Evolutionary conservation across 2,113 vertebrate genomes (phyloP), one percentile per base, ranked within the genome.

Genomic region (Stigmatopora nigra): DNA sequence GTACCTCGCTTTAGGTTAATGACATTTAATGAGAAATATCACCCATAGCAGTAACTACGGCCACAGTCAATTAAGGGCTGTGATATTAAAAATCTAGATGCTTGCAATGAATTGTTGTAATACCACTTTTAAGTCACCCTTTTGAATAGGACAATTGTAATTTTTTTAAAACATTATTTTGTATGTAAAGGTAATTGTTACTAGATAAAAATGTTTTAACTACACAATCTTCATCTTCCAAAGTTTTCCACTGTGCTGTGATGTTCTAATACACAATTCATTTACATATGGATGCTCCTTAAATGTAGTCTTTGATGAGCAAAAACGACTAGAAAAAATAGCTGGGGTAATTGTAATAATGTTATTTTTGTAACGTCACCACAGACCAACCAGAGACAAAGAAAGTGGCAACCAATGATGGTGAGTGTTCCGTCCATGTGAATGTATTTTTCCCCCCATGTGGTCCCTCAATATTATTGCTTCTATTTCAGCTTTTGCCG

Each of bases 321-420:
- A 41, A 41, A 41, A 41, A 31, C 25, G 25, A 31, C 25, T 2
- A 41, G 9, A 41, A 4, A 41, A 7, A 41, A 7, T 41, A 41
- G 38, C 15, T 36, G 16, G 8, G 8, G 58, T 44, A 51, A 31
- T 56, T 36, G 36, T 71, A 41, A 64, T 82, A 57, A 81, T 53
- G 3, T 36, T 47, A 64, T 63, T 44, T 73, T 19, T 81, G 56
- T 82, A 46, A 17, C 75, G 38, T 68, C 59, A 62, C 73, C 70
- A 61, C 90, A 99, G 97, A 99, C 92, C 97, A 99, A 85, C 97
- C 97, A 82, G 97, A 99, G 88, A 93, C 97, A 67, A 99, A 99
- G 91, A 99, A 99, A 90, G 93, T 98, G 81, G 95, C 96, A 64
- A 93, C 96, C 78, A 99, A 93, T 82, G 97, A 99, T 77, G 93